Evolutionary conservation across 2,888 invertebrate species (phyloP), one percentile per base, ranked within the genome.

Genomic region (Kuschelorhynchus macadamiae): DNA sequence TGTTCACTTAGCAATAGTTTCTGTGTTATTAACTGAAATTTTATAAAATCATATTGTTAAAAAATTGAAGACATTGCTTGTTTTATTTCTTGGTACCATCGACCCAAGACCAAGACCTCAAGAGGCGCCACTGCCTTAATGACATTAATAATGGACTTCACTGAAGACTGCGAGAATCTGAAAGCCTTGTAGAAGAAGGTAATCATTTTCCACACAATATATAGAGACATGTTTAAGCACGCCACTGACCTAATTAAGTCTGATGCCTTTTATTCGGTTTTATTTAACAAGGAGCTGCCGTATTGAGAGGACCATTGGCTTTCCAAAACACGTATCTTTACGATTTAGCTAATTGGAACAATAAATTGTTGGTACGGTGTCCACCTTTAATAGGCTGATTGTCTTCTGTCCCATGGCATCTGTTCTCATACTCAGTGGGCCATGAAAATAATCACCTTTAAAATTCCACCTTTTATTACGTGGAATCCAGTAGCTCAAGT

Each of bases 321-420:
- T 82, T 82, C 82, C 83, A 80, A 81, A 82, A 84, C 84, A 83
- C 83, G 83, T 84, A 84, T 83, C 84, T 81, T 81, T 82, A 81
- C 83, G 83, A 84, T 84, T 84, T 84, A 82, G 84, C 85, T 85
- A 85, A 85, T 85, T 85, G 85, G 85, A 80, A 84, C 85, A 84
- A 85, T 85, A 85, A 85, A 85, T 85, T 84, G 84, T 83, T 82
- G 82, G 81, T 82, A 82, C 82, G 79, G 82, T 50, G 50, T 32
- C 60, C 82, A 79, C 78, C 80, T 82, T 84, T 84, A 84, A 84
- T 84, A 84, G 83, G 84, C 83, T 82, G 83, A 84, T 84, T 84
- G 84, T 84, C 83, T 84, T 83, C 80, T 80, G 82, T 81, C 78
- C 77, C 80, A 79, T 80, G 81, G 81, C 83, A 82, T 82, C 82